These are phyloP conservation scores for Drosophila navojoa DNA, from an alignment of 1,140 invertebrate species.

Conservation along the genomic window DNA sequence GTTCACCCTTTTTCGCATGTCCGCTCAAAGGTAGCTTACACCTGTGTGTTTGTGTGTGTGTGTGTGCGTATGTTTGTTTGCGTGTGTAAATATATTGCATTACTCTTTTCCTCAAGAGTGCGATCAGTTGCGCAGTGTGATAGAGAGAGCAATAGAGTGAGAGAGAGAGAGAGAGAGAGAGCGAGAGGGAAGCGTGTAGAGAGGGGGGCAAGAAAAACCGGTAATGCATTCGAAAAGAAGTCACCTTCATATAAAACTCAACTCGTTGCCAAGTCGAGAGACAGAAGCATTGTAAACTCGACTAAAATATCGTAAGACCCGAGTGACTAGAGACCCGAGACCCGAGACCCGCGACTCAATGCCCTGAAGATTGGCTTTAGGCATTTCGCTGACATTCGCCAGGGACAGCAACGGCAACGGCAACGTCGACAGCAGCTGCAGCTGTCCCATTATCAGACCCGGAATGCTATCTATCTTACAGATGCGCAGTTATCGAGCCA, in stretches of 20 bases:
- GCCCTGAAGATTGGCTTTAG: conserved; percentile 19
- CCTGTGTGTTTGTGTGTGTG: conserved; percentile 32
- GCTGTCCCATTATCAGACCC: conserved; percentile 18
- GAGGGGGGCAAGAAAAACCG: conserved; percentile 54
- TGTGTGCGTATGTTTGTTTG: conserved; percentile 13
- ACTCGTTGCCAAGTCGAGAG: conserved; percentile 28
- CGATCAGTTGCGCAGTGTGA: conserved; percentile 6
- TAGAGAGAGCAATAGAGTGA: conserved; percentile 6
- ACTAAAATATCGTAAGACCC: conserved; percentile 33
- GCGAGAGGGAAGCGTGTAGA: conserved; percentile 1
- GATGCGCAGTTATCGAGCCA: conserved; percentile 9
- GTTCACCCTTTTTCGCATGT: too few species aligned
- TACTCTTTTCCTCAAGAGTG: conserved; percentile 34
- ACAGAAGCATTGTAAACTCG: conserved; percentile 9
- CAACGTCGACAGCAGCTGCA: conserved; percentile 11
- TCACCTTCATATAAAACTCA: conserved; percentile 70
- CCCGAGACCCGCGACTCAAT: neutral
- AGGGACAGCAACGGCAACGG: neutral
- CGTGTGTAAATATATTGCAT: conserved; percentile 7
- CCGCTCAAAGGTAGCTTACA: conserved; percentile 64
- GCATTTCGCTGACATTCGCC: conserved; percentile 39
- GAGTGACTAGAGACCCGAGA: conserved; percentile 4
- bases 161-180: conserved; percentile 20
- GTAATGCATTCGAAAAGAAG: conserved; percentile 80
- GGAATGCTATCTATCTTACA: conserved; percentile 14